Base-by-base conservation (phyloP, 2,113 vertebrate species). In the Connochaetes taurinus region DNA sequence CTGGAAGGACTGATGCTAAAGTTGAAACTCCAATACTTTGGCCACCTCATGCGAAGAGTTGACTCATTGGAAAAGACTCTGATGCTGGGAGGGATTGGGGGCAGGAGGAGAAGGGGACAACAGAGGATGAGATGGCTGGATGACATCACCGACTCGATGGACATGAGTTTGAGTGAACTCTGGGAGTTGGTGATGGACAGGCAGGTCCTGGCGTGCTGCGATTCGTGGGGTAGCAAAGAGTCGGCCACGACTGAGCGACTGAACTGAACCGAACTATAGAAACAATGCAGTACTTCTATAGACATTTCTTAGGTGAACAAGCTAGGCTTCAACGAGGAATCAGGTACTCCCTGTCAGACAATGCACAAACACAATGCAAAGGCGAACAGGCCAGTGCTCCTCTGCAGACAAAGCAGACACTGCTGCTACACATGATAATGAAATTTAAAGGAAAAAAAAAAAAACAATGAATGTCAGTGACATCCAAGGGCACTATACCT, bases 251-350 rank as follows among this genome's bases (percentile, higher is more conserved):
- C 58, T 31, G 27, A 60, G 58, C 1, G 2, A 60, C 29, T 60
- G 58, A 60, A 62, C 58, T 62, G 29, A 62, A 62, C 13, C 2
- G 5, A 60, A 87, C 36, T 91, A n/a, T 67, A 90, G 0, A 94
- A 27, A 60, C 21, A 76, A 57, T 47, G 1, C 6, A 90, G 14
- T 13, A 71, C 33, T 94, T 55, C 60, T 67, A 81, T 43, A 29
- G 50, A n/a, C 2, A 80, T 31, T 93, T 83, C 67, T 52, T 80
- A 87, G 45, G n/a, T 81, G 58, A 82, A 67, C 40, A 94, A 88
- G 2, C 16, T 23, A 33, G 71, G 53, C 55, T 31, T 81, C 21
- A 84, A 58, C 45, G 55, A 29, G 14, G 47, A 15, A 84, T 50
- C 53, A 43, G 53, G 16, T 21, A 76, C 19, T 27, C 10, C 52